Base-by-base conservation (phyloP, 2,888 invertebrate genomes). In the Enchytraeus crypticus region DNA sequence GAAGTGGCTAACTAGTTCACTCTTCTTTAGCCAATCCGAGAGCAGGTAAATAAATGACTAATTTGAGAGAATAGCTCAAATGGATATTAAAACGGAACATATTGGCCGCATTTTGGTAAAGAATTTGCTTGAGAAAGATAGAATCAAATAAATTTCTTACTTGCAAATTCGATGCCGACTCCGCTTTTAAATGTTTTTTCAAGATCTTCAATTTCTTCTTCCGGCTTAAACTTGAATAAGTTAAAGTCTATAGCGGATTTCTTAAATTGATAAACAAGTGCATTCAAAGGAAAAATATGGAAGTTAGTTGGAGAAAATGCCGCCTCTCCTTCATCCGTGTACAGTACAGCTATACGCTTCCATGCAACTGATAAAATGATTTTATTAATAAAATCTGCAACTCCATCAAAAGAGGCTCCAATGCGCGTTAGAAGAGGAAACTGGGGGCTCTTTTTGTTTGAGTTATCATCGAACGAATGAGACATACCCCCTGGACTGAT, bases 361-460 rank as follows among this genome's bases (percentile, higher is more conserved):
- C 62, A 66, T 18, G 23, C 30, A 30, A 54, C 56, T 11, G 29
- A 14, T 18, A 30, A 43, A 3, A 61, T 14, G 21, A 64, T 32
- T 18, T 30, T 23, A 27, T 55, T 38, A 18, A 65, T 5, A 23
- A 47, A 53, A 32, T 51, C 45, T 8, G 56, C 61, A n/a, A 65
- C 54, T 11, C 65, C 57, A 53, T 71, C 26, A 62, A 65, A 63
- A 1, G 60, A 65, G 3, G 51, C 59, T 18, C 75, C 74, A 0
- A 76, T 69, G 30, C 76, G 63, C 34, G 90, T 91, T 63, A 92
- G 81, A 0, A 88, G 87, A 23, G 85, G 85, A 76, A 86, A 69
- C 56, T 69, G 66, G 11, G 59, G 51, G 49, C 53, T 46, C n/a
- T 53, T 57, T n/a, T 62, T 59, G 18, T 45, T n/a, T 69, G 72